phyloP scores from a whole-genome alignment of 2,113 vertebrate genomes.

The Varanus salvator region DNA sequence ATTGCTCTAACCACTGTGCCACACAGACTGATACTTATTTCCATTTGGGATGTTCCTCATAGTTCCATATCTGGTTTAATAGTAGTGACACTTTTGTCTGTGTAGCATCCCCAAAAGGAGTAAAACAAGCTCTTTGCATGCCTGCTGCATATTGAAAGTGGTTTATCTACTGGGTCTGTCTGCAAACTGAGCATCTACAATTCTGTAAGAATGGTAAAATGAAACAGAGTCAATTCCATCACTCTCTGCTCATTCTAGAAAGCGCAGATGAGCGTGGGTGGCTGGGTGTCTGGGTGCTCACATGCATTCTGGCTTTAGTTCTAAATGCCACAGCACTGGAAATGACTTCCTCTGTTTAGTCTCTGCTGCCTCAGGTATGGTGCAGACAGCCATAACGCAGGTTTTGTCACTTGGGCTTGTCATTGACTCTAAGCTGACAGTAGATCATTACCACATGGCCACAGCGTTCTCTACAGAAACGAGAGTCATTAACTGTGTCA shows the following conservation, averaged over 20 bases:
- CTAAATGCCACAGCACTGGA: background rate
- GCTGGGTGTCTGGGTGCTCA: rapidly evolving
- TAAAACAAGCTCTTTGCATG: conserved; percentile 19
- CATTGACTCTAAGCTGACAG: conserved; percentile 36
- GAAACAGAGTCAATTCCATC: conserved; percentile 19
- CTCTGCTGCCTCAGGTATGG: conserved; percentile 31
- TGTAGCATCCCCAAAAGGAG: background rate
- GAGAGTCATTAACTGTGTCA: background rate
- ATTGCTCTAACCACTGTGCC: too few species aligned
- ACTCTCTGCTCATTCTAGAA: conserved; percentile 31
- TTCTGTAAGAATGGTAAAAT: conserved; percentile 7
- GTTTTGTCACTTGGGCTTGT: conserved; percentile 49
- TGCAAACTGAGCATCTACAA: background rate
- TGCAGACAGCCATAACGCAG: background rate
- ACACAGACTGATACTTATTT: background rate
- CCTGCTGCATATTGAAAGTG: background rate
- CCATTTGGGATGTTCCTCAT: background rate
- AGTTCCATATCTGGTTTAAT: background rate
- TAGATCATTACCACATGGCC: conserved; percentile 26
- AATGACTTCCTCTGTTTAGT: conserved; percentile 12
- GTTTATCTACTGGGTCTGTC: background rate
- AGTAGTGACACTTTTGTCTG: conserved; percentile 21
- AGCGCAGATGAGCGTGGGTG: background rate
- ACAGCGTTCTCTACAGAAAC: background rate
- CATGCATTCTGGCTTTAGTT: background rate